Conservation (phyloP, 2,797 vertebrate species). For the Pseudocheirus occidentalis region DNA sequence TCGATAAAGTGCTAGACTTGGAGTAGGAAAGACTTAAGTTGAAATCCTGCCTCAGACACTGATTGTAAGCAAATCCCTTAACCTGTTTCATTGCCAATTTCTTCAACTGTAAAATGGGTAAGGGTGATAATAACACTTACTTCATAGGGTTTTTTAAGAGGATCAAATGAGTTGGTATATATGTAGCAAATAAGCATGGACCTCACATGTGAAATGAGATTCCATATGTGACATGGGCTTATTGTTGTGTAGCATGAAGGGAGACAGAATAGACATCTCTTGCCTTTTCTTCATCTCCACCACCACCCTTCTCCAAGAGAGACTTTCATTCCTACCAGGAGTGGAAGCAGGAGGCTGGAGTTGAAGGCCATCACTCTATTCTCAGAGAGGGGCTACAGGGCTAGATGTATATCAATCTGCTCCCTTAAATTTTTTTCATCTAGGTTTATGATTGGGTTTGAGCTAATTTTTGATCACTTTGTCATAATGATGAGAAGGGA, state of each 20-base stretch:
- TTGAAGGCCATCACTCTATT: background rate
- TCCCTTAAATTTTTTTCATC: background rate
- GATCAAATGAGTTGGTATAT: background rate
- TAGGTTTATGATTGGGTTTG: background rate
- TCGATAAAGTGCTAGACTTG: background rate
- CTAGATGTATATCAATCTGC: background rate
- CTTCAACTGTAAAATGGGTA: background rate
- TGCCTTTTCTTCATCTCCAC: background rate
- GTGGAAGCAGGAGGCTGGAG: background rate
- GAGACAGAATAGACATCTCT: background rate
- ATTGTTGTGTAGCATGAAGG: background rate
- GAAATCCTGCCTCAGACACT: background rate
- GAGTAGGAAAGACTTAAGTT: background rate
- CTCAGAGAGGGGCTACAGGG: background rate
- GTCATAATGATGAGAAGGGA: background rate
- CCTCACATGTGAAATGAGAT: background rate
- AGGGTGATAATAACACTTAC: background rate
- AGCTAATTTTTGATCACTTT: background rate
- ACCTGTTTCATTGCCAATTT: background rate
- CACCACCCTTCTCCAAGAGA: background rate
- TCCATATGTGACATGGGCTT: background rate
- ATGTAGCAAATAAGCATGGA: background rate
- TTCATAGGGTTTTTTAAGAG: background rate
- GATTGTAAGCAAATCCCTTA: background rate
- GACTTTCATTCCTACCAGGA: background rate